phyloP scores from a whole-genome alignment of 2,797 vertebrate species.

The Muscicapa comitata region DNA sequence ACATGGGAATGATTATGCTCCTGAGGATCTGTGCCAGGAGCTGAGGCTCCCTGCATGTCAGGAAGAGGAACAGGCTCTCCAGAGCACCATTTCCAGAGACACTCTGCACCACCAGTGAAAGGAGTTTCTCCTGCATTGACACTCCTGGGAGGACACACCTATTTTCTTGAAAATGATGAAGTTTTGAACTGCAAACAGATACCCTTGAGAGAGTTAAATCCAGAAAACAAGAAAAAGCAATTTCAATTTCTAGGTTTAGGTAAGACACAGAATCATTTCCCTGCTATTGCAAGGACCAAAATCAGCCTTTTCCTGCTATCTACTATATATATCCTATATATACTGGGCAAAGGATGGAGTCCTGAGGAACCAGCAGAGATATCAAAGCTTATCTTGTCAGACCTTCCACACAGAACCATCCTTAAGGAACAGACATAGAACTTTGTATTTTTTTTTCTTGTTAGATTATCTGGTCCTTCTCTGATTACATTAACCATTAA shows the following conservation, averaged over 20 bases:
- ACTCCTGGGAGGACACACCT: neutral
- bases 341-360: neutral
- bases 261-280: neutral
- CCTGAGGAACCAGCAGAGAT: neutral
- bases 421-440: neutral
- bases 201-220: neutral
- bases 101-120: neutral
- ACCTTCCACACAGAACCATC: neutral
- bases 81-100: accelerated
- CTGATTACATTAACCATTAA: neutral
- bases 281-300: neutral
- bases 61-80: neutral
- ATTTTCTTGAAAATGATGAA: neutral
- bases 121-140: neutral
- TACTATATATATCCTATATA: no score
- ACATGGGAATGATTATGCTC: neutral
- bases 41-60: neutral
- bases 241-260: neutral
- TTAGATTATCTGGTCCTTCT: neutral
- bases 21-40: neutral
- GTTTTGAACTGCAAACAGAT: neutral
- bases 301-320: neutral
- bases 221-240: neutral
- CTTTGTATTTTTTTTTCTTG: neutral
- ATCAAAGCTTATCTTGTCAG: neutral